phyloP scores from a whole-genome alignment of 2,888 invertebrate species.

The Oscheius sp. region DNA sequence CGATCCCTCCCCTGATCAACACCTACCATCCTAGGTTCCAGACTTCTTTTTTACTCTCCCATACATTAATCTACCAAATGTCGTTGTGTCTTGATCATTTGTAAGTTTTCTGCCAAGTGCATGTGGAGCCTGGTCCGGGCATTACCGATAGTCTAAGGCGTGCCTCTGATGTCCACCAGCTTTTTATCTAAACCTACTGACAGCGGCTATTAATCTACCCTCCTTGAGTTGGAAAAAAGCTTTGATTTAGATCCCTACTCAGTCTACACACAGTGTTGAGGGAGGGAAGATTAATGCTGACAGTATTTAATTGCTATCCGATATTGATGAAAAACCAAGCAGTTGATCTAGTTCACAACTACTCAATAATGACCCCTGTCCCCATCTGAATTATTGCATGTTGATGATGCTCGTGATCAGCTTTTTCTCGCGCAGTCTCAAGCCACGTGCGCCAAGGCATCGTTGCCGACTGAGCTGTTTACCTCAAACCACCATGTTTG shows the following conservation, averaged over 20 bases:
- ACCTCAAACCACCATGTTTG: conserved; percentile 23
- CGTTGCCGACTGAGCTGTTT: conserved; percentile 7
- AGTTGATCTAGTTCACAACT: too few relatives aligned
- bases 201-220: conserved; percentile 19
- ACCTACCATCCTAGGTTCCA: conserved; percentile 30
- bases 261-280: too few relatives aligned
- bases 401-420: conserved; percentile 23
- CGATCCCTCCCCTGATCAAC: conserved; percentile 37
- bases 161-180: not conserved
- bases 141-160: not conserved
- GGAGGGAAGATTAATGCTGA: too few relatives aligned
- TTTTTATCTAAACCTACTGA: not conserved
- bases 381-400: too few relatives aligned
- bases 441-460: conserved; percentile 29
- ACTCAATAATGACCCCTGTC: not conserved
- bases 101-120: not conserved
- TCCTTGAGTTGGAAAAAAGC: conserved; percentile 9
- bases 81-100: not conserved
- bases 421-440: conserved; percentile 24
- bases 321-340: too few relatives aligned
- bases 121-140: not conserved
- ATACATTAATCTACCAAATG: not conserved
- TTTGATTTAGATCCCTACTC: not conserved
- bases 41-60: not conserved
- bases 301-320: too few relatives aligned